A percentile compares a stretch with the other conserved stretches of the same genome.
phyloP scores from a whole-genome alignment of 2,113 vertebrate species.

The Canis aureus region DNA sequence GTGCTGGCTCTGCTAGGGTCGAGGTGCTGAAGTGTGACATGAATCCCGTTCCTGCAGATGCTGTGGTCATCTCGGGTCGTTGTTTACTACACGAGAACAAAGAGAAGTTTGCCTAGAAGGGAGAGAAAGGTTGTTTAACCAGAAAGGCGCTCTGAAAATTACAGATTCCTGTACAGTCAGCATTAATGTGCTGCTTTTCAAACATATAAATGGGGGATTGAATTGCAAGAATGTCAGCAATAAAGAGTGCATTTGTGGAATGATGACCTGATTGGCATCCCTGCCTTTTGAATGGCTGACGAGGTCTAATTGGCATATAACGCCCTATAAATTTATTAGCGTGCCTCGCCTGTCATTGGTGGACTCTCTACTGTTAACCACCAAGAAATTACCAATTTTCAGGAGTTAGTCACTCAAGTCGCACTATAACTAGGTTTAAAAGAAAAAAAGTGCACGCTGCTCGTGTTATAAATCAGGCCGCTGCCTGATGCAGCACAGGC shows the following conservation, averaged over 20 bases:
- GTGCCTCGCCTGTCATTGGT: slow-evolving; percentile 80
- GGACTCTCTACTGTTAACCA: slow-evolving; percentile 80
- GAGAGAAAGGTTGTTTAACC: not conserved
- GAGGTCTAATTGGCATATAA: slow-evolving; percentile 86
- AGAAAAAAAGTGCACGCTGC: not conserved
- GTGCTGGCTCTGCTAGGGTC: accelerated
- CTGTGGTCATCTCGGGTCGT: slow-evolving; percentile 17
- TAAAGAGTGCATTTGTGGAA: slow-evolving; percentile 77
- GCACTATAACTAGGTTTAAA: slow-evolving; percentile 63
- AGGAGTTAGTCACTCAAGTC: slow-evolving; percentile 88
- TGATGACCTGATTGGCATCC: slow-evolving; percentile 72
- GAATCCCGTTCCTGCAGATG: slow-evolving; percentile 6
- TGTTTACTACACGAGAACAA: slow-evolving; percentile 70
- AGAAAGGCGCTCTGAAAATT: slow-evolving; percentile 31
- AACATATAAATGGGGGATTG: slow-evolving; percentile 67
- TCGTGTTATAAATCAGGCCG: slow-evolving; percentile 72
- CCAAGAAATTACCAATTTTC: slow-evolving; percentile 89
- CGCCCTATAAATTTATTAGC: slow-evolving; percentile 88
- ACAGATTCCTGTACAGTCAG: slow-evolving; percentile 44
- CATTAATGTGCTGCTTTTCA: slow-evolving; percentile 76
- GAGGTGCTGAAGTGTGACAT: not conserved
- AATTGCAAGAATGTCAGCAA: slow-evolving; percentile 72
- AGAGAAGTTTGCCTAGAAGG: slow-evolving; percentile 42
- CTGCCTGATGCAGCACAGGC: not conserved
- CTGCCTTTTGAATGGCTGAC: slow-evolving; percentile 80